Conservation (phyloP, 2,797 vertebrate species). For the Pipistrellus kuhlii region DNA sequence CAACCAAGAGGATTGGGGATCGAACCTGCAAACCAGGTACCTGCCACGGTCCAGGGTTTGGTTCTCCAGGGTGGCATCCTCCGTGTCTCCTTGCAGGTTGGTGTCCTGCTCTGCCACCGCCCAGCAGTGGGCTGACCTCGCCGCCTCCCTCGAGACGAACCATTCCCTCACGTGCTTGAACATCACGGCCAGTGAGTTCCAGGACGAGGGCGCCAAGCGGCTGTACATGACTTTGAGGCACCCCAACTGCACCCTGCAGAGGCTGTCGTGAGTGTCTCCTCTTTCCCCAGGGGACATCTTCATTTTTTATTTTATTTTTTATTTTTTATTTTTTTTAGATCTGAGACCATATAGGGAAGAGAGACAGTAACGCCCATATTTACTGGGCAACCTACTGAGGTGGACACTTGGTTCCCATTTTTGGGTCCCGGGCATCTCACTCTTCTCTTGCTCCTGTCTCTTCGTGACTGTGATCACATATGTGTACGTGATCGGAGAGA, state of each 20-base stretch:
- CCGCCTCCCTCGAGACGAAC: background rate
- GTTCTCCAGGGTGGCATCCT: background rate
- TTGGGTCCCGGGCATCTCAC: background rate
- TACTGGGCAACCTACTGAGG: accelerated
- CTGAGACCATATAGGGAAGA: background rate
- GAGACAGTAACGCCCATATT: accelerated
- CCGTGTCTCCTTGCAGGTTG: background rate
- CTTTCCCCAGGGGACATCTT: accelerated
- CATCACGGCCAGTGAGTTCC: background rate
- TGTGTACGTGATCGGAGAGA: background rate
- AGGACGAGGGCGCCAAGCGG: background rate
- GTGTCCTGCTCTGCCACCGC: background rate
- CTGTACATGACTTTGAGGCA: background rate
- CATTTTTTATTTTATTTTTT: no score
- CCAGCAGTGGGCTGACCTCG: background rate
- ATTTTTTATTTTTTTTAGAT: no score
- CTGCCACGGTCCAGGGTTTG: accelerated
- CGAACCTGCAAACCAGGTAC: no score
- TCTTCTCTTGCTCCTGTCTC: background rate
- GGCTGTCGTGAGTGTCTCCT: slow-evolving; percentile 11
- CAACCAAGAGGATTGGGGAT: no score
- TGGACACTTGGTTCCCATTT: background rate
- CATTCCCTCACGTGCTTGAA: background rate
- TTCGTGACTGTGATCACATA: accelerated
- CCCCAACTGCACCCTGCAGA: background rate